phyloP scores from a whole-genome alignment of 2,113 vertebrate species.

The Solea solea region DNA sequence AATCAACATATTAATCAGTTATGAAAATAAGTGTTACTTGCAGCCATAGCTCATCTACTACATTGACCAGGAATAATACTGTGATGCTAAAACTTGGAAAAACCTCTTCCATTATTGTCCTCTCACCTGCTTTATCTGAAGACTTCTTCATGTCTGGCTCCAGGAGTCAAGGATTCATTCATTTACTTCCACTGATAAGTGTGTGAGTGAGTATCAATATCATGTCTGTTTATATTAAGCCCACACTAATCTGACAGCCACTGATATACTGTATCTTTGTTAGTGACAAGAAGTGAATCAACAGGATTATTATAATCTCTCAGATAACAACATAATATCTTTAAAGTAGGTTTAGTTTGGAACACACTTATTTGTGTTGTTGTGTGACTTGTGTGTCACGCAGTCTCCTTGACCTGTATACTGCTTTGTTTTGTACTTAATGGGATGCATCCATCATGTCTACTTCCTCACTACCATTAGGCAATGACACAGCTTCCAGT shows the following conservation, averaged over 20 bases:
- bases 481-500: background rate
- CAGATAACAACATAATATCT: no score
- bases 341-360: no score
- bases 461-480: background rate
- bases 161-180: slow-evolving; percentile 50
- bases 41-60: no score
- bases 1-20: no score
- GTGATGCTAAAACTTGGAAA: slow-evolving; percentile 17
- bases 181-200: slow-evolving; percentile 42
- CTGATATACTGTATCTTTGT: no score
- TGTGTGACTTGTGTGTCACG: background rate
- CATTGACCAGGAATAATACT: background rate
- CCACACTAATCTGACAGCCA: background rate
- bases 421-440: background rate
- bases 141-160: slow-evolving; percentile 38
- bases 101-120: slow-evolving; percentile 22
- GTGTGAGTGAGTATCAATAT: slow-evolving; percentile 31
- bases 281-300: no score
- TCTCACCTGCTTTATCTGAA: slow-evolving; percentile 30
- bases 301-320: no score
- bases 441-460: background rate
- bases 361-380: no score
- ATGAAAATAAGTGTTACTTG: no score
- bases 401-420: background rate
- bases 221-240: slow-evolving; percentile 59